A percentile compares a stretch with the other conserved stretches of the same genome.
phyloP scores from a whole-genome alignment of 2,113 vertebrate genomes.

The Galbula dea region DNA sequence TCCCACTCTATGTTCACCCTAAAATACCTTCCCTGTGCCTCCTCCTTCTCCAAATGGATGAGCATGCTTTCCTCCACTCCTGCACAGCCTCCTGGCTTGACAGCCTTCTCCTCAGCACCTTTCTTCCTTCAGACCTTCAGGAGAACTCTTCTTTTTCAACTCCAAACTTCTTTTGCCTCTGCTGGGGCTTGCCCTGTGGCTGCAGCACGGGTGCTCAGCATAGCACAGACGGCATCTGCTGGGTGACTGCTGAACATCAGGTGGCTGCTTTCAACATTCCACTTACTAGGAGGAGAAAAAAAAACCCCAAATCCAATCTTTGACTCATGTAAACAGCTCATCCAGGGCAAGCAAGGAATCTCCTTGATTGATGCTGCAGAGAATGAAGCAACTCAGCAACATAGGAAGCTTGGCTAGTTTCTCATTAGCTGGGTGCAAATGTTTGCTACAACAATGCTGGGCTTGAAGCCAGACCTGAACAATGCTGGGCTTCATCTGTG shows the following conservation, averaged over 20 bases:
- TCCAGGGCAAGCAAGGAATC: not conserved
- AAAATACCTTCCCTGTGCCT: not conserved
- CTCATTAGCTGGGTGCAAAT: not conserved
- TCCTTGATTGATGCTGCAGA: too few species aligned
- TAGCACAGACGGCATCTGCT: slow-evolving; percentile 48
- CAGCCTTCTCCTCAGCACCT: not conserved
- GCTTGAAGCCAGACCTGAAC: slow-evolving; percentile 24
- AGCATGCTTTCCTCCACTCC: not conserved
- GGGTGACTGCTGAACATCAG: not conserved
- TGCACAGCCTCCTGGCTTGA: not conserved
- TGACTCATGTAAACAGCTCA: not conserved
- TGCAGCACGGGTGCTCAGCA: not conserved
- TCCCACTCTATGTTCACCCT: not conserved
- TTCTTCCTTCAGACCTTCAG: not conserved
- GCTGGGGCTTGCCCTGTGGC: not conserved
- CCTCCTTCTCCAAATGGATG: not conserved
- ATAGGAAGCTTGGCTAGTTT: not conserved
- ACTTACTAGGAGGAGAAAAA: not conserved
- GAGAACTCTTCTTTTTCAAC: not conserved
- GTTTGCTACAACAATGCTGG: not conserved
- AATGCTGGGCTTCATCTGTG: not conserved
- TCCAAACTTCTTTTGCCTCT: not conserved
- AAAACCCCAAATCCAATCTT: too few species aligned
- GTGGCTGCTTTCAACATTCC: not conserved
- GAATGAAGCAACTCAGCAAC: too few species aligned